Conservation (phyloP, 2,113 vertebrate species). For the Capra hircus region DNA sequence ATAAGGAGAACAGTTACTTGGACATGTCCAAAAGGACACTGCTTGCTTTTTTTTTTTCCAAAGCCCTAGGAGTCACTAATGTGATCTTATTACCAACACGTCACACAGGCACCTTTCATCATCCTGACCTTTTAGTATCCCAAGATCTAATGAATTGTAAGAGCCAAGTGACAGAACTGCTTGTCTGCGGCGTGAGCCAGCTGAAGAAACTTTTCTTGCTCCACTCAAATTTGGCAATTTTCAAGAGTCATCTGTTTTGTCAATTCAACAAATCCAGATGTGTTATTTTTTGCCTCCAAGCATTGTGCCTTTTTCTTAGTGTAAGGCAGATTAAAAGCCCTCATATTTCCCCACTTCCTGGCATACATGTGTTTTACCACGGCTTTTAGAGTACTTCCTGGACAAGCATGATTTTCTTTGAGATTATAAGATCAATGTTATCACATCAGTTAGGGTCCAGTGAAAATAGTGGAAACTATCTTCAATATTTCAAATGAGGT, state of each 20-base stretch:
- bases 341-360: not conserved
- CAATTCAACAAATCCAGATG: not conserved
- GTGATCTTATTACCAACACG: not conserved
- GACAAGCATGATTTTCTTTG: not conserved
- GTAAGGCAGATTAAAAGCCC: not conserved
- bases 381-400: not conserved
- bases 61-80: not conserved
- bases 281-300: not conserved
- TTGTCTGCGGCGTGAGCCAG: not conserved
- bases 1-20: not conserved
- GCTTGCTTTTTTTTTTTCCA: not conserved
- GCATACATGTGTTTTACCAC: not conserved
- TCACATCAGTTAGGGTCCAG: not conserved
- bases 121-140: not conserved
- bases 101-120: not conserved
- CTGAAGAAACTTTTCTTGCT: constrained; percentile 1
- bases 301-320: not conserved
- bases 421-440: not conserved
- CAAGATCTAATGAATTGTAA: not conserved
- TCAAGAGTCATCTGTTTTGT: not conserved
- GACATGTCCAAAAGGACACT: not conserved
- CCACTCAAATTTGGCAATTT: not conserved
- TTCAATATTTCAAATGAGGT: not conserved
- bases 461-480: not conserved
- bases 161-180: not conserved